Percentiles rank a stretch among this genome's conserved stretches.
Evolutionary conservation across 2,888 invertebrate genomes (phyloP).

Genomic region (Chymomyza fuscimana): DNA sequence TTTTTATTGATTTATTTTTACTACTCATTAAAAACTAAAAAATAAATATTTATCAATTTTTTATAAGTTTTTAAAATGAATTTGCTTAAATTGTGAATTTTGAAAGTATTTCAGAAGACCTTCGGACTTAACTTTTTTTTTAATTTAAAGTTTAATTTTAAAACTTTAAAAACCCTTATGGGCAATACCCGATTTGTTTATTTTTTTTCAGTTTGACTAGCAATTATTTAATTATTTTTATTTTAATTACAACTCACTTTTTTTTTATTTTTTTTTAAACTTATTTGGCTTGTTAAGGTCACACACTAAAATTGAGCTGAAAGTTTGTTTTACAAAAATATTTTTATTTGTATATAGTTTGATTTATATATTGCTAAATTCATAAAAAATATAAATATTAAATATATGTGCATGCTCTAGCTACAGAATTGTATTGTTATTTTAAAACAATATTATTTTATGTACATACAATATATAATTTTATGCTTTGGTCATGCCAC

Average conservation of each 20-base stretch:
- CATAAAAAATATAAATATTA: constrained; percentile 11
- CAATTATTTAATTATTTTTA: not conserved
- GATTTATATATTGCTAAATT: constrained; percentile 20
- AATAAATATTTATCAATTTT: too few relatives aligned
- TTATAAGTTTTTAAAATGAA: too few relatives aligned
- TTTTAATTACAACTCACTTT: not conserved
- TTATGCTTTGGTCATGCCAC: constrained; percentile 32
- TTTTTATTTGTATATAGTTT: not conserved
- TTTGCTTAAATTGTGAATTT: too few relatives aligned
- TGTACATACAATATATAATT: not conserved
- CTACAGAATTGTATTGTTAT: not conserved
- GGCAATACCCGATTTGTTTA: too few relatives aligned
- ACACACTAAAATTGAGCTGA: not conserved
- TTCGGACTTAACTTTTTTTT: too few relatives aligned
- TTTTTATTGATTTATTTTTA: too few relatives aligned
- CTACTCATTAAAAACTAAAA: too few relatives aligned
- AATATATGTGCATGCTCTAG: constrained; percentile 28
- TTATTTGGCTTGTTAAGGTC: not conserved
- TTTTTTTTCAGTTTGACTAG: too few relatives aligned
- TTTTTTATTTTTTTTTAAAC: not conserved
- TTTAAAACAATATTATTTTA: not conserved
- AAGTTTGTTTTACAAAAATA: not conserved
- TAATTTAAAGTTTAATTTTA: too few relatives aligned
- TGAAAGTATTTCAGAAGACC: too few relatives aligned
- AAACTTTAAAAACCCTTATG: too few relatives aligned